Base-by-base conservation (phyloP, 2,888 invertebrate genomes). In the Drosophila neonasuta region DNA sequence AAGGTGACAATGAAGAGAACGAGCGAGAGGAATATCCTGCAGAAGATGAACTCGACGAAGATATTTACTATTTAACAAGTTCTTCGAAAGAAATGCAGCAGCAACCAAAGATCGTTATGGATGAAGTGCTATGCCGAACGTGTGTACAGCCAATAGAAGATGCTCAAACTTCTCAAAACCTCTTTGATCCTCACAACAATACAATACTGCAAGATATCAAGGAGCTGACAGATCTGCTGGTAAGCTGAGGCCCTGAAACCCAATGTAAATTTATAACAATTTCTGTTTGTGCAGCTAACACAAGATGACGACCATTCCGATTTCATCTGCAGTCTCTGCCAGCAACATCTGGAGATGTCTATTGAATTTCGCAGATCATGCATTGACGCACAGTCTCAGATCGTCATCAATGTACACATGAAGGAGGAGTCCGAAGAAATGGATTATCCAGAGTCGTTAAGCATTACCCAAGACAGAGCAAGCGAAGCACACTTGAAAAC, bases 291-390 rank as follows among this genome's bases (percentile, higher is more conserved):
- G 4, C n/a, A 78, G 78, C 46, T 79, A 0, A 39, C 54, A 10
- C 52, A 50, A 29, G 39, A 61, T 17, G 49, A 56, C 4, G 51
- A 74, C 2, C 54, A 71, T 17, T 72, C 84, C 0, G 66, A 74
- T 20, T 50, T 59, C 5, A 83, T 79, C 32, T 79, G 79, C 45
- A 49, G 51, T 2, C 10, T 59, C 17, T 79, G 79, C 24, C 66
- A 48, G 11, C 55, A 64, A 7, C 62, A 61, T 29, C 41, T 79
- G 13, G 62, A 80, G 15, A 65, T 67, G 29, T 84, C 84, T 3
- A 48, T 20, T 2, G 75, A 83, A 30, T 79, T 79, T 51, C 84
- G 79, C 8, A 52, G 49, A 20, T 62, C 59, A 36, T 79, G 79
- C 46, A 74, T 78, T 48, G 68, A 74, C 51, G 58, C 79, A 8